Conservation (phyloP, 92 coral and sea anemone species). For the Porites evermanni region DNA sequence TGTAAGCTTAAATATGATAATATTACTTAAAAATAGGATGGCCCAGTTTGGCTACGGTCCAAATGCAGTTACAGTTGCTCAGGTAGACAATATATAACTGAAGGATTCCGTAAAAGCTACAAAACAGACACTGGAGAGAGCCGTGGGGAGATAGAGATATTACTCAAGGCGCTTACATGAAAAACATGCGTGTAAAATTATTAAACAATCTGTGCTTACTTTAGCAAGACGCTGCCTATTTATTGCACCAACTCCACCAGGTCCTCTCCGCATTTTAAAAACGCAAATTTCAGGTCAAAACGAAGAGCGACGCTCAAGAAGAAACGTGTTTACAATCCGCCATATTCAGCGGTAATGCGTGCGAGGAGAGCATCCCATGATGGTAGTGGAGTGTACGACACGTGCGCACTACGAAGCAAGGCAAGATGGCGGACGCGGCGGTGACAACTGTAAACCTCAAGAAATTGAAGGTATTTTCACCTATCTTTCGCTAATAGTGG, state of each 20-base stretch:
- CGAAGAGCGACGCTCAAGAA: background rate
- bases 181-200: too few species aligned
- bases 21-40: too few species aligned
- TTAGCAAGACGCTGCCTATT: constrained; percentile 96
- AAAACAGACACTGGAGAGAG: too few species aligned
- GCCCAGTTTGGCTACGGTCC: too few species aligned
- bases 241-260: constrained; percentile 99
- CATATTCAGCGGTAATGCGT: constrained; percentile 74
- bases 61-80: too few species aligned
- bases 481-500: background rate
- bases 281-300: background rate
- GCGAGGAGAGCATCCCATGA: constrained; percentile 49
- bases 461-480: constrained; percentile 75
- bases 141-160: too few species aligned
- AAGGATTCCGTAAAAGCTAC: too few species aligned
- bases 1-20: too few species aligned
- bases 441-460: constrained; percentile 45
- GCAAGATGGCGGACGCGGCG: constrained; percentile 95
- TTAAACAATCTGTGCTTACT: constrained; percentile 56
- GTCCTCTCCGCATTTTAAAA: constrained; percentile 85
- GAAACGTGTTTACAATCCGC: constrained; percentile 20
- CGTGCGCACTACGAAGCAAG: constrained; percentile 52
- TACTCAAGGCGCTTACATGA: too few species aligned
- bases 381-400: constrained; percentile 28
- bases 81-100: too few species aligned